Conservation (phyloP, 2,797 vertebrate genomes). For the Enoplosus armatus region DNA sequence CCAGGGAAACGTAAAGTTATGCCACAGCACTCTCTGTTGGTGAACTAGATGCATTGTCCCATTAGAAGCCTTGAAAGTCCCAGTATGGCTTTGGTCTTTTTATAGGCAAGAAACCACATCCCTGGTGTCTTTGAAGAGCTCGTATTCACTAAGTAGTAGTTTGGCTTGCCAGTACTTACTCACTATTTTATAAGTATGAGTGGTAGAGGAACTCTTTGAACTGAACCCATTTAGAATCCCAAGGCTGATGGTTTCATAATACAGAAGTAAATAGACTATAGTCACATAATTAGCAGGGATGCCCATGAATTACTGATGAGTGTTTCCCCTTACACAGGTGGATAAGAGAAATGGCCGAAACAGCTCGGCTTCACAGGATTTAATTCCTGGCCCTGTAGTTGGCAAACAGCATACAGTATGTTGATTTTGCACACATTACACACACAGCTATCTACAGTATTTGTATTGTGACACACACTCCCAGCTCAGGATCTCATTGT, state of each 20-base stretch:
- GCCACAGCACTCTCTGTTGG: slow-evolving; percentile 79
- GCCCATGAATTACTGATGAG: slow-evolving; percentile 60
- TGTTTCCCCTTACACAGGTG: slow-evolving; percentile 72
- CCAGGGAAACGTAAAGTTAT: slow-evolving; percentile 46
- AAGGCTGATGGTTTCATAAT: slow-evolving; percentile 77
- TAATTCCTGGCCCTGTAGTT: slow-evolving; percentile 10
- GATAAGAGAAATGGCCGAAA: slow-evolving; percentile 36
- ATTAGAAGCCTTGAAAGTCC: slow-evolving; percentile 51
- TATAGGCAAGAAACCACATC: slow-evolving; percentile 83
- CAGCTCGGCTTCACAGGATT: slow-evolving; percentile 14
- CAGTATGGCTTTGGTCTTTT: slow-evolving; percentile 80
- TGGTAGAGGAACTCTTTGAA: slow-evolving; percentile 80
- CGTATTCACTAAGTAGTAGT: slow-evolving; percentile 83
- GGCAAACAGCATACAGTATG: not conserved
- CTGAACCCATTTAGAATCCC: slow-evolving; percentile 73
- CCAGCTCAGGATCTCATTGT: slow-evolving; percentile 4
- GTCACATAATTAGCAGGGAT: slow-evolving; percentile 76
- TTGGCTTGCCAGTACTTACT: slow-evolving; percentile 79
- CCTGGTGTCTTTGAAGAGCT: slow-evolving; percentile 80
- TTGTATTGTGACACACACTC: slow-evolving; percentile 12
- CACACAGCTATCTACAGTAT: not conserved
- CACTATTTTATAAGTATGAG: slow-evolving; percentile 81
- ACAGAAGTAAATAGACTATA: slow-evolving; percentile 72
- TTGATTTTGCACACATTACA: slow-evolving; percentile 25
- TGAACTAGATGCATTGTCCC: slow-evolving; percentile 36